These are phyloP conservation scores for Terebella lapidaria DNA, from an alignment of 2,888 invertebrate species.

Conservation along the genomic window DNA sequence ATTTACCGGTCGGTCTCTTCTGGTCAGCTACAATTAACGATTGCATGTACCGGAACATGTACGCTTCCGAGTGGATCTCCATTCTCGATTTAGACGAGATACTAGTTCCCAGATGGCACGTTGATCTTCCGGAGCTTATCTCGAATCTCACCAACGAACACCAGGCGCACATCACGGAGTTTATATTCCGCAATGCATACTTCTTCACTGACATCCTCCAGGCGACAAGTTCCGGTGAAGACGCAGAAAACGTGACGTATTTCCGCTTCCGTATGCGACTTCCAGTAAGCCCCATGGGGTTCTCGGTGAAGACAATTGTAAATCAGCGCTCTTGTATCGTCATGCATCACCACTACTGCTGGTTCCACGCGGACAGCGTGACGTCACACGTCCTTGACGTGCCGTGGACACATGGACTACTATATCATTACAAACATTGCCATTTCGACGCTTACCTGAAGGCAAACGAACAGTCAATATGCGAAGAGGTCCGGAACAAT, in stretches of 20 bases:
- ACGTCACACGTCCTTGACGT: neutral
- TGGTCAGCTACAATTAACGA: neutral
- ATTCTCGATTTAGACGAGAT: neutral
- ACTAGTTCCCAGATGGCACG: neutral
- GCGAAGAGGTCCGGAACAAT: neutral
- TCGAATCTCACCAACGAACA: neutral
- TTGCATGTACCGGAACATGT: neutral
- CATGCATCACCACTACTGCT: conserved; percentile 19
- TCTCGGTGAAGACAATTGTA: conserved; percentile 11
- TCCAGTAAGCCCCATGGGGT: conserved; percentile 2
- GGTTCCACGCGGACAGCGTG: neutral
- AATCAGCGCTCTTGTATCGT: conserved; percentile 7
- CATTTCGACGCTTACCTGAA: neutral
- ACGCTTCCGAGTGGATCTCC: neutral
- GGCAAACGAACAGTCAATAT: neutral
- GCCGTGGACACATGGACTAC: neutral
- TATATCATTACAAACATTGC: neutral
- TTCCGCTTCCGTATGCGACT: neutral
- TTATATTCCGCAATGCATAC: neutral
- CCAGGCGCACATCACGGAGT: neutral
- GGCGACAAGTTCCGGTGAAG: no score
- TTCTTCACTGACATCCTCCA: neutral
- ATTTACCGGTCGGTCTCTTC: neutral
- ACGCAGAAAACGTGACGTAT: neutral
- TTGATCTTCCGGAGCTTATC: neutral